Conservation (phyloP, 1,140 invertebrate species). For the Monomorium pharaonis region DNA sequence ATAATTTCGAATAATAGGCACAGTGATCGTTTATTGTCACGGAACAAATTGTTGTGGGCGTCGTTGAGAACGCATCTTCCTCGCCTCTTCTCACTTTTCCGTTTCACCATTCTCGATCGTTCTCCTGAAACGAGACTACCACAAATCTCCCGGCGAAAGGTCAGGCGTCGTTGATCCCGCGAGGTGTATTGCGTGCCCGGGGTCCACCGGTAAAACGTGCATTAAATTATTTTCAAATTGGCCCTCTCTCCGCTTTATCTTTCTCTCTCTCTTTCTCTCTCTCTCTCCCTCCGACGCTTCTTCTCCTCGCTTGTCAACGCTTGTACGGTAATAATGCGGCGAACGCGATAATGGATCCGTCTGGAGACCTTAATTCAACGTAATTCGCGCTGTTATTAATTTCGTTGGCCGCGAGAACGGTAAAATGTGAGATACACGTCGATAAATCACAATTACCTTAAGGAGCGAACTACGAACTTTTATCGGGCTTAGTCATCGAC, state of each 20-base stretch:
- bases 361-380: slow-evolving; percentile 39
- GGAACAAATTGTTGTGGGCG: not conserved
- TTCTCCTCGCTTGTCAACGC: slow-evolving; percentile 40
- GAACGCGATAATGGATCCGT: slow-evolving; percentile 39
- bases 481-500: slow-evolving; percentile 29
- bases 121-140: slow-evolving; percentile 57
- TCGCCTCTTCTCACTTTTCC: slow-evolving; percentile 37
- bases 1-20: not conserved
- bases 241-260: slow-evolving; percentile 7
- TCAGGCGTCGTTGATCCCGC: slow-evolving; percentile 43
- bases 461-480: slow-evolving; percentile 27
- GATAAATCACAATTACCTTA: slow-evolving; percentile 50
- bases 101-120: slow-evolving; percentile 32
- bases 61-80: slow-evolving; percentile 18
- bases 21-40: slow-evolving; percentile 29
- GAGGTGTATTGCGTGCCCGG: slow-evolving; percentile 43
- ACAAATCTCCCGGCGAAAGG: slow-evolving; percentile 62
- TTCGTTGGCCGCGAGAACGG: slow-evolving; percentile 7
- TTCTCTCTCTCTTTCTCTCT: not conserved
- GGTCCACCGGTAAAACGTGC: slow-evolving; percentile 39
- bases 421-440: slow-evolving; percentile 12
- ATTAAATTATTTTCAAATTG: slow-evolving; percentile 65
- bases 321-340: not conserved
- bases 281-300: not conserved
- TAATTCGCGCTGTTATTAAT: slow-evolving; percentile 61